Evolutionary conservation across 2,113 vertebrate species (phyloP).

Genomic region (Chloropsis cyanopogon): DNA sequence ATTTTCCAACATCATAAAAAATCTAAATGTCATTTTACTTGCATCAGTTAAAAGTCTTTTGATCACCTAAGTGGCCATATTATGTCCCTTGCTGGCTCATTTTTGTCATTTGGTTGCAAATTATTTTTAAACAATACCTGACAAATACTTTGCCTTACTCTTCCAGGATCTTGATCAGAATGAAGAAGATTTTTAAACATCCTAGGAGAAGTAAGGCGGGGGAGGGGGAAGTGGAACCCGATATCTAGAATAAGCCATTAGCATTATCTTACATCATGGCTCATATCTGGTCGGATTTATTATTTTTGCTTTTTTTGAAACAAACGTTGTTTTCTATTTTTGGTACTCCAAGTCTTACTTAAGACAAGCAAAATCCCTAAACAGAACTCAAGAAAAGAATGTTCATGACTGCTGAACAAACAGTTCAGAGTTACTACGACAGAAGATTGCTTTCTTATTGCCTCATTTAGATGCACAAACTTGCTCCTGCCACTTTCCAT

Average conservation of each 20-base stretch:
- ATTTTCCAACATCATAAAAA: not conserved
- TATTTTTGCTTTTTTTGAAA: not conserved
- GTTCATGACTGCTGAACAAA: constrained; percentile 29
- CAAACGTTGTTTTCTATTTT: constrained; percentile 5
- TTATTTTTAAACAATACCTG: not conserved
- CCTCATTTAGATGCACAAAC: constrained; percentile 33
- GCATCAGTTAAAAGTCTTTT: not conserved
- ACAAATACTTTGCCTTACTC: not conserved
- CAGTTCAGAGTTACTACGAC: constrained; percentile 55
- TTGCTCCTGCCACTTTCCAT: constrained; percentile 30
- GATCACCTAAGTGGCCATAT: not conserved
- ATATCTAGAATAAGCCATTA: not conserved
- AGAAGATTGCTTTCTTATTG: constrained; percentile 59
- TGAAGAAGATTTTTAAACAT: not conserved
- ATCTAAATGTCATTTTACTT: not conserved
- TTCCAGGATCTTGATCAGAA: not conserved
- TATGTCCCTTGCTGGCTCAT: not conserved
- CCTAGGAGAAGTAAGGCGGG: not conserved
- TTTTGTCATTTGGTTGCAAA: not conserved
- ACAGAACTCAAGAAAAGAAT: constrained; percentile 43
- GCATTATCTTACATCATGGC: not conserved
- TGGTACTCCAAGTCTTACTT: constrained; percentile 26
- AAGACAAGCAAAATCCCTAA: constrained; percentile 49
- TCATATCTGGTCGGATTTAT: not conserved
- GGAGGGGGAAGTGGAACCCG: accelerated